Base-by-base conservation (phyloP, 2,113 vertebrate species). In the Promerops cafer region DNA sequence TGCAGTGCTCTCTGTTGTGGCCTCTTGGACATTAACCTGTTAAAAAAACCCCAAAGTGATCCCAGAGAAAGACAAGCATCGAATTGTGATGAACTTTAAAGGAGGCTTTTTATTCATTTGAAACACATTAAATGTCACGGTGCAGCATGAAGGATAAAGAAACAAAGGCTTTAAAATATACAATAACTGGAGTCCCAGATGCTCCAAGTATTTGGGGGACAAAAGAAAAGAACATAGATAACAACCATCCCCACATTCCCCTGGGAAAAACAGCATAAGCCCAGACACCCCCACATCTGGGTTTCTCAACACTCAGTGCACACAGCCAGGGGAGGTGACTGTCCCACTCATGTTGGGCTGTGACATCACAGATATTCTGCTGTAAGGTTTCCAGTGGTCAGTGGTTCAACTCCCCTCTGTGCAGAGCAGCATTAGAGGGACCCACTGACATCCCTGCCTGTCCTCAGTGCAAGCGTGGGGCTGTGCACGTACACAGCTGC, bases 21-120 rank as follows among this genome's bases (percentile, higher is more conserved):
- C 92, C 96, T 91, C 64, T 79, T 57, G 47, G 77, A 13, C 66
- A 63, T 74, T 95, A 88, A 97, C 91, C 87, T 96, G 82, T 88
- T 89, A 86, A 87, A 84, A 95, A 17, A 16, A 3, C 16, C 75
- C 69, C 84, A 89, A 72, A 86, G 66, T 54, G 39, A 35, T 54
- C 89, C 57, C 65, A 87, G 33, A 97, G 71, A 94, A 76, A 83
- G 91, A 42, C 69, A 94, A 70, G 72, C 94, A 89, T 44, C 7
- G 12, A 66, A 83, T 40, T 26, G 75, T 63, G 75, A 81, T 22
- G 40, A 57, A 47, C 44, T 94, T 86, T 93, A 53, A 92, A 91
- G 69, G 68, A 87, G 69, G 50, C 61, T 59, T 83, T 85, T 92
- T 66, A 45, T 92, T 90, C 60, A 90, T 90, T 83, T 96, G 94